Evolutionary conservation across 2,113 vertebrate genomes (phyloP).

Genomic region (Acrocephalus arundinaceus): DNA sequence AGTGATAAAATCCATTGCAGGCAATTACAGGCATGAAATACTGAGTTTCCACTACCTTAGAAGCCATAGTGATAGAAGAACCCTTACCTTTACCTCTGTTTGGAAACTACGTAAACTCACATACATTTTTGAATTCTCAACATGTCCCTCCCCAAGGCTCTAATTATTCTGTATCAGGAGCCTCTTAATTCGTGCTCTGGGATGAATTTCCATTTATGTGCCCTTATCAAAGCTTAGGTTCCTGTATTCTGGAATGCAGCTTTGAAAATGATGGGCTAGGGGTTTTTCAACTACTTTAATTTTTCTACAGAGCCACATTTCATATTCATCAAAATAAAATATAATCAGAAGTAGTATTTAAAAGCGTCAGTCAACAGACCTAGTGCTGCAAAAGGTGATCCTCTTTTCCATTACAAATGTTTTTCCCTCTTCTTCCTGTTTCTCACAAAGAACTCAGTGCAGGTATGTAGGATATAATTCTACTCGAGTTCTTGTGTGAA

Average conservation of each 20-base stretch:
- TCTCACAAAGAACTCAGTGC: neutral
- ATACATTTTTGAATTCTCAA: neutral
- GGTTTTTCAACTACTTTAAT: neutral
- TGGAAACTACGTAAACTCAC: neutral
- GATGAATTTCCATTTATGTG: neutral
- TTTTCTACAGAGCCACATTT: neutral
- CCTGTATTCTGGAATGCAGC: neutral
- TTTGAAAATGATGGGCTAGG: neutral
- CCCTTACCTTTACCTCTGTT: neutral
- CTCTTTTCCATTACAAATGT: neutral
- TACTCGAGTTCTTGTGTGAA: neutral
- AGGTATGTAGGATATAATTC: neutral
- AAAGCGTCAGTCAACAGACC: neutral
- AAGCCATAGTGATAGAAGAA: neutral
- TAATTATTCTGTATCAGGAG: neutral
- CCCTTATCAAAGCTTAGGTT: neutral
- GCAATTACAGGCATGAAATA: neutral
- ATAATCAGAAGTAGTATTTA: neutral
- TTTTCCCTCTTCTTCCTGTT: neutral
- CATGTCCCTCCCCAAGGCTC: neutral
- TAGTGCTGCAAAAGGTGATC: neutral
- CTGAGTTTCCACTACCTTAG: neutral
- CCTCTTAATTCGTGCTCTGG: neutral
- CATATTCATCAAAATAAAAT: neutral
- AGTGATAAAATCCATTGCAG: neutral